These are phyloP conservation scores for Mus minutoides DNA, from an alignment of 2,797 vertebrate species.

Conservation along the genomic window DNA sequence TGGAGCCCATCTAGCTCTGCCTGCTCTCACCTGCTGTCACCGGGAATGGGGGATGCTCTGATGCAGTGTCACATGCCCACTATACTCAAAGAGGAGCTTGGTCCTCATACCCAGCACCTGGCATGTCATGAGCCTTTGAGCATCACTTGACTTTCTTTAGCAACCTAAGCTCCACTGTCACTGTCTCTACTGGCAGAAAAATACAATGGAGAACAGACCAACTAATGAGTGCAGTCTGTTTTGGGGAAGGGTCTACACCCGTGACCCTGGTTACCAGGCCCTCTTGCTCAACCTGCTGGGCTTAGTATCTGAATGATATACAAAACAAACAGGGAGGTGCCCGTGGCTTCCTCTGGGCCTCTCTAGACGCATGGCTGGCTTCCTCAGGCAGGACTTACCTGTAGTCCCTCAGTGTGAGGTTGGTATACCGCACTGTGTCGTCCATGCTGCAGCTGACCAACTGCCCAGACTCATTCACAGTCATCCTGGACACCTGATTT, in stretches of 20 bases:
- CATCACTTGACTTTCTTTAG: not conserved
- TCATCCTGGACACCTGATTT: conserved; percentile 95
- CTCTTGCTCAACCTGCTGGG: not conserved
- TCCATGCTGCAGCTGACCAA: conserved; percentile 98
- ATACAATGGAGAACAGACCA: rapidly evolving
- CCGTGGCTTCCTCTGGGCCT: rapidly evolving
- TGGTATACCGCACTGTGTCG: conserved; percentile 94
- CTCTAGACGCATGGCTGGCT: not conserved
- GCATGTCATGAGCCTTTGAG: not conserved
- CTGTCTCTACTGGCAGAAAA: too few species aligned
- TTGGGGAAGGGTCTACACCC: not conserved
- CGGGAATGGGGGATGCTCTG: not conserved
- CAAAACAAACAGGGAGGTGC: not conserved
- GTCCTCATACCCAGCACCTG: not conserved
- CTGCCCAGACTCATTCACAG: conserved; percentile 87
- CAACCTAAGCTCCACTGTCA: not conserved
- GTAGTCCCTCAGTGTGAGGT: conserved; percentile 91
- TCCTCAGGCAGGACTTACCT: conserved; percentile 87
- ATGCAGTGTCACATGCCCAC: not conserved
- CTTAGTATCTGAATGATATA: rapidly evolving
- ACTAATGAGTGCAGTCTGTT: not conserved
- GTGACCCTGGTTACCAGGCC: not conserved
- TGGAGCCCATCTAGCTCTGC: not conserved
- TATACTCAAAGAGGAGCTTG: not conserved
- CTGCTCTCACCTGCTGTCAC: too few species aligned